phyloP scores from a whole-genome alignment of 2,113 vertebrate species.

The Bubalus kerabau region DNA sequence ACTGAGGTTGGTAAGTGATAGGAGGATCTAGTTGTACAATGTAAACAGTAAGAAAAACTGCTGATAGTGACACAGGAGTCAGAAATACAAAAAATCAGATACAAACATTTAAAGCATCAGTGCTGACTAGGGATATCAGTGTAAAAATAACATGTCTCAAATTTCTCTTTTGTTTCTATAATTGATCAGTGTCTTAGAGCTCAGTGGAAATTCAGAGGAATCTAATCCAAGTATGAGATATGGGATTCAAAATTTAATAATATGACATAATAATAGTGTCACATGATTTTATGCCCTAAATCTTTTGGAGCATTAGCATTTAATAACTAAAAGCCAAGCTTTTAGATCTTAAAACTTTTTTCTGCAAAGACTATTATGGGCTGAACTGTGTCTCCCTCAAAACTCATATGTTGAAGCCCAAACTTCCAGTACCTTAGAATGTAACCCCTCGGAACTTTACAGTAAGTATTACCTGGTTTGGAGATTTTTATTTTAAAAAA shows the following conservation, averaged over 20 bases:
- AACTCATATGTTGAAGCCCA: not conserved
- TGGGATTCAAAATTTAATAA: not conserved
- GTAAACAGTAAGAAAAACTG: not conserved
- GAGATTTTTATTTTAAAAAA: not conserved
- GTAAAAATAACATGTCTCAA: not conserved
- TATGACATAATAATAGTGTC: not conserved
- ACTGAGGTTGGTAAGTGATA: not conserved
- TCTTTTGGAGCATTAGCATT: not conserved
- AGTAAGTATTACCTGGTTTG: not conserved
- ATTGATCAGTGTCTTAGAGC: not conserved
- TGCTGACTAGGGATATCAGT: not conserved
- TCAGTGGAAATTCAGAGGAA: not conserved
- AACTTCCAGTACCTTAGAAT: not conserved
- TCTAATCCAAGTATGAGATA: not conserved
- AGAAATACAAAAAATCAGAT: not conserved
- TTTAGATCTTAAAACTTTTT: not conserved
- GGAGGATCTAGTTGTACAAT: not conserved
- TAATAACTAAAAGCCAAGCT: not conserved
- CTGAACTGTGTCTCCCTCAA: not conserved
- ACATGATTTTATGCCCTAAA: not conserved
- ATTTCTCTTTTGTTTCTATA: constrained; percentile 1
- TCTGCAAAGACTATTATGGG: not conserved
- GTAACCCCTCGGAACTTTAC: not conserved
- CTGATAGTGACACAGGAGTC: not conserved
- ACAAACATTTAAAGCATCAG: not conserved